Base-by-base conservation (phyloP, 2,888 invertebrate genomes). In the Exocentrus adspersus region DNA sequence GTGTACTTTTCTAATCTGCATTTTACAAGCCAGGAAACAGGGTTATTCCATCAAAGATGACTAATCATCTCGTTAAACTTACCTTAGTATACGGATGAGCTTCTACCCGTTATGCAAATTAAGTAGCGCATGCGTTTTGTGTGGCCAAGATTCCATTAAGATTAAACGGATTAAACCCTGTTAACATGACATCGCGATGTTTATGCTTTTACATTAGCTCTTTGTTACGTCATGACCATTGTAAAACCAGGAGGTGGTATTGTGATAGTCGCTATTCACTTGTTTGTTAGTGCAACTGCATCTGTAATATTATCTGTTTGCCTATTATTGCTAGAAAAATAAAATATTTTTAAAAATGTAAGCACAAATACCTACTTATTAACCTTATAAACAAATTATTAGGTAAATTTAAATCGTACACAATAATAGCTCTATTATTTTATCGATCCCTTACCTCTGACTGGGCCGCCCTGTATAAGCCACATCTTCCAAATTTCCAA, bases 101-200 rank as follows among this genome's bases (percentile, higher is more conserved):
- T 57, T 19, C 50, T 42, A 67, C 68, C n/a, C n/a, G 65, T 69
- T 74, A 75, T 75, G 74, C 60, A 72, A 75, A 75, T 74, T 68
- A 71, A 37, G 66, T 63, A 69, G 70, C 68, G 73, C 71, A 70
- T 68, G 72, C 72, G 72, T 70, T 68, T 56, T 74, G 74, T 75
- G 75, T 75, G 77, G 76, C 75, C 75, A 64, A 70, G 69, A 71
- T 70, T 73, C 71, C 69, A 75, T 73, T 75, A 72, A 64, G 72
- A 72, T 70, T n/a, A n/a, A n/a, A n/a, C 65, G 64, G 60, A 21
- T 43, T 41, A 14, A 21, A 43, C 42, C 28, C n/a, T 30, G 45
- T 61, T 51, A 62, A 62, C 56, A 54, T 64, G 46, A 54, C 46
- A 42, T 32, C 56, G 32, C 24, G 54, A 59, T 59, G 46, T 57